Evolutionary conservation across 1,140 invertebrate genomes (phyloP), one percentile per base, ranked within the genome.

Genomic region (Drosophila parvula): DNA sequence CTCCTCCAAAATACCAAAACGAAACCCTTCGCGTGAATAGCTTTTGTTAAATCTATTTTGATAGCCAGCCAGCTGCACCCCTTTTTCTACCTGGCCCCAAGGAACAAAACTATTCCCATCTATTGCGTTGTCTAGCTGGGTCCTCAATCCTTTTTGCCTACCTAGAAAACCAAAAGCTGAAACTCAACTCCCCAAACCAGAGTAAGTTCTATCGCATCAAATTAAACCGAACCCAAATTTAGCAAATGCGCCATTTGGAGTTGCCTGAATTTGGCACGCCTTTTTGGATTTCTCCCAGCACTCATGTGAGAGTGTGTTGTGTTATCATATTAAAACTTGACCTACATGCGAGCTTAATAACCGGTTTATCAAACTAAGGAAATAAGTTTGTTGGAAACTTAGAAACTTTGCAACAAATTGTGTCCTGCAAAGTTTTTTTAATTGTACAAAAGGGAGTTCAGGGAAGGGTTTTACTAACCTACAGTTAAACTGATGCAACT

Each of bases 261-360:
- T 71, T 78, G 73, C 65, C 73, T 71, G 56, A 48, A 65, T 61
- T 68, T 62, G 69, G 61, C 63, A 60, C 61, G 38, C 69, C 67
- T 62, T 22, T 22, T 47, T 44, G 51, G 50, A 56, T 69, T 71
- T 71, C 51, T 50, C 65, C 40, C 57, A 36, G 36, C 45, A 50
- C 34, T 50, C 38, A 43, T 44, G 44, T 47, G 60, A 8, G 36
- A 58, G 44, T 38, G 63, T 78, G 34, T 78, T 78, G 34, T 78
- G 70, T 88, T 79, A 86, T 88, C 84, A 88, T 74, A 61, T 38
- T 43, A 88, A 88, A 89, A 89, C 77, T 88, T 89, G 83, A 88
- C 83, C 83, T 69, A 88, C 68, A 74, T 88, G 74, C 65, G 47
- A 67, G 70, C 69, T 75, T 71, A 67, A 77, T 67, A 89, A 88